Percentiles rank a stretch among this genome's conserved stretches.
Conservation (phyloP, 2,888 invertebrate species). For the Philereme vetulata region DNA sequence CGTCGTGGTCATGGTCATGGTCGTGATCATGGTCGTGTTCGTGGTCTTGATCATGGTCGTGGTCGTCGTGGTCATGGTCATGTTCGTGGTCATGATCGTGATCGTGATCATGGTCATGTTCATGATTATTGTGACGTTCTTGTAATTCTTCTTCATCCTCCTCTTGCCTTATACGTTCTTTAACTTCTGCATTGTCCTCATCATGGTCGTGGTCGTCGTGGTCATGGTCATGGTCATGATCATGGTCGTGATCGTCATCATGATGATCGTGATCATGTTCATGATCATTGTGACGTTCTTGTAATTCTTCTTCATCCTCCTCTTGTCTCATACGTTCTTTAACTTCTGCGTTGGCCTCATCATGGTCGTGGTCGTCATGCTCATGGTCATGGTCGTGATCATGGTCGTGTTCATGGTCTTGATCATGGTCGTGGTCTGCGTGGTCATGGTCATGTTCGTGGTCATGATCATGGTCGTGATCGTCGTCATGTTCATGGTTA, state of each 20-base stretch:
- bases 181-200: slow-evolving; percentile 2
- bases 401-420: slow-evolving; percentile 10
- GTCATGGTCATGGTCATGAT: slow-evolving; percentile 7
- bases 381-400: slow-evolving; percentile 10
- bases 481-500: not conserved
- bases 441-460: slow-evolving; percentile 25
- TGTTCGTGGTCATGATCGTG: slow-evolving; percentile 25
- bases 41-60: slow-evolving; percentile 2
- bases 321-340: slow-evolving; percentile 16
- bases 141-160: not conserved
- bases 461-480: slow-evolving; percentile 15
- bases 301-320: slow-evolving; percentile 20
- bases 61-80: slow-evolving; percentile 9
- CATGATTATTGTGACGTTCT: too few species aligned
- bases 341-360: not conserved
- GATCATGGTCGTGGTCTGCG: slow-evolving; percentile 4
- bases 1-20: slow-evolving; percentile 6
- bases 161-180: not conserved
- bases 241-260: not conserved
- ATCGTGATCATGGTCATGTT: too few species aligned
- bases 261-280: slow-evolving; percentile 6
- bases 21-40: slow-evolving; percentile 15
- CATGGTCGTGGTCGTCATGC: slow-evolving; percentile 15
- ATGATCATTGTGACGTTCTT: slow-evolving; percentile 13
- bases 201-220: slow-evolving; percentile 11